Evolutionary conservation across 2,113 vertebrate species (phyloP), one percentile per base, ranked within the genome.

Genomic region (Eptesicus fuscus): DNA sequence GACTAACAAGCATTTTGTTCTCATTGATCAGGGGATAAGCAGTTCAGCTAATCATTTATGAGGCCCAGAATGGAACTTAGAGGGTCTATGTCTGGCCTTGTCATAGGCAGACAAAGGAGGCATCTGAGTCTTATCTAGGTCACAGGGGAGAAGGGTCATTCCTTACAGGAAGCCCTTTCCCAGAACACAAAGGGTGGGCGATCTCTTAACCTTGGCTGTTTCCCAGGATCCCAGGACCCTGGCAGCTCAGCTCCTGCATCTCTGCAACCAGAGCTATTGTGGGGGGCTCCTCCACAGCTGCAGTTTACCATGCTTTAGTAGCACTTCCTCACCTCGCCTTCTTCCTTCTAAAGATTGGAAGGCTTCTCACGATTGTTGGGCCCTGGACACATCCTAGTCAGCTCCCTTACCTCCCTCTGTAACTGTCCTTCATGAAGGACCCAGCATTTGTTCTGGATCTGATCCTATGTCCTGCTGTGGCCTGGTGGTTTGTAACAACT

Each of bases 241-340:
- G 2, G 6, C 9, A 35, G 18, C 32, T 51, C 7, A 40, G 16
- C 0, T 0, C 1, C 7, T 5, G 17, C 13, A 42, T 42, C 25
- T 32, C 42, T 28, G 18, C 16, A 32, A 14, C 1, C 2, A 35
- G 11, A 30, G 5, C 4, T 9, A 0, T 1, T 8, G 16, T 10
- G 17, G 4, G 5, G 18, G 32, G 10, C 20, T 42, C 47, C 40
- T 76, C 53, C 28, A 12, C 6, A 30, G 25, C 40, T 17, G 5
- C 17, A 56, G 9, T 2, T 61, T 30, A 30, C 9, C n/a, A 11
- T 0, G 30, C 4, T 2, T 13, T 51, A 17, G 5, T 14, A 18
- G 13, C 0, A 4, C 11, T 1, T 61, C 25, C 25, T 73, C 35
- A 4, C 49, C 42, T 63, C 6, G 2, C 16, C 40, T 67, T n/a